phyloP scores from a whole-genome alignment of 1,140 invertebrate genomes.

The Bombus polaris region DNA sequence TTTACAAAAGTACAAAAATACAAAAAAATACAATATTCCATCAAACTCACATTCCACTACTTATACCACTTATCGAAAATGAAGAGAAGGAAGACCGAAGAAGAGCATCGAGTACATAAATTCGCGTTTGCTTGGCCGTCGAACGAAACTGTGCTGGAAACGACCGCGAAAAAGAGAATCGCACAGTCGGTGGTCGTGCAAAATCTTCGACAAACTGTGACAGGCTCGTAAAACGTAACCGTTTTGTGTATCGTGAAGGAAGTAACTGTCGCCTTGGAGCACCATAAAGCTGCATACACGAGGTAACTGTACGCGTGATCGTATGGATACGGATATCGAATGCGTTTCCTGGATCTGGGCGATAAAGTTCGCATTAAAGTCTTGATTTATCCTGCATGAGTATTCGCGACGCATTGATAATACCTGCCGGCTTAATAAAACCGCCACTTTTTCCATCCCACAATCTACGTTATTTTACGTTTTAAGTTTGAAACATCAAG shows the following conservation, averaged over 20 bases:
- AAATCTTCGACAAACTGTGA: slow-evolving; percentile 40
- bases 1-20: no score
- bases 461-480: background rate
- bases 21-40: background rate
- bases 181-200: slow-evolving; percentile 37
- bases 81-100: background rate
- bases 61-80: background rate
- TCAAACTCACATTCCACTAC: background rate
- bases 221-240: slow-evolving; percentile 34
- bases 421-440: slow-evolving; percentile 22
- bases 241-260: slow-evolving; percentile 39
- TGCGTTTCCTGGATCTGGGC: slow-evolving; percentile 27
- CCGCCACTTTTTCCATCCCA: background rate
- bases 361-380: slow-evolving; percentile 39
- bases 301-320: slow-evolving; percentile 38
- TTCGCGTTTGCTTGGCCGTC: background rate
- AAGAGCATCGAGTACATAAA: slow-evolving; percentile 23
- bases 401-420: slow-evolving; percentile 5
- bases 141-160: no score
- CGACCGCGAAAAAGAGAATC: slow-evolving; percentile 13
- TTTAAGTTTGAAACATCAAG: slow-evolving; percentile 2
- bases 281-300: slow-evolving; percentile 31
- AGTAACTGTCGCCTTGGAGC: slow-evolving; percentile 36
- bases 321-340: slow-evolving; percentile 28
- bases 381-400: slow-evolving; percentile 29